phyloP scores from a whole-genome alignment of 2,797 vertebrate species.

The Epinephelus coioides region DNA sequence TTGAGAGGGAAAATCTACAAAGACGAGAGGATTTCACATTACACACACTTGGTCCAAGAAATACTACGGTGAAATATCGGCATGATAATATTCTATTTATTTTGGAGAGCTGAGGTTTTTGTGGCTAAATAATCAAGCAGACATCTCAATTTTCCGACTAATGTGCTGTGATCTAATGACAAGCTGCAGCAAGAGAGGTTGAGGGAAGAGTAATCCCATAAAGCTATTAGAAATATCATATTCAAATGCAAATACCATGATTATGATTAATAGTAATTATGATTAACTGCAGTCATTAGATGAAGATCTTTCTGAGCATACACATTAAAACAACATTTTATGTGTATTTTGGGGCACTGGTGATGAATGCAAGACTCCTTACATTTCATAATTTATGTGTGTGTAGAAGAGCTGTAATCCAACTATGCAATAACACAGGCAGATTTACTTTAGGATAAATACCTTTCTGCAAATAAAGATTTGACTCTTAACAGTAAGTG shows the following conservation, averaged over 20 bases:
- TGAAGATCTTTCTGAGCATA: conserved; percentile 39
- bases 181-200: conserved; percentile 51
- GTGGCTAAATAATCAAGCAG: conserved; percentile 78
- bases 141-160: conserved; percentile 74
- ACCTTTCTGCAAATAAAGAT: conserved; percentile 22
- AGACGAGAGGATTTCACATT: conserved; percentile 67
- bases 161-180: conserved; percentile 72
- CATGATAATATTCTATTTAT: conserved; percentile 74
- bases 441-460: conserved; percentile 36
- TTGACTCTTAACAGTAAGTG: conserved; percentile 28
- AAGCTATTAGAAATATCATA: conserved; percentile 76
- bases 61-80: conserved; percentile 71
- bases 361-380: conserved; percentile 43
- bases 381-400: conserved; percentile 51
- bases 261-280: conserved; percentile 72
- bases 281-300: conserved; percentile 65
- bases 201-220: conserved; percentile 65
- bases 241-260: conserved; percentile 71
- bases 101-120: conserved; percentile 68
- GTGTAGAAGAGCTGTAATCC: conserved; percentile 35
- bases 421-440: conserved; percentile 38
- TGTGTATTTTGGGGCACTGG: conserved; percentile 43
- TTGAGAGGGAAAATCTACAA: conserved; percentile 53
- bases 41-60: conserved; percentile 63
- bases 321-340: conserved; percentile 47